phyloP scores from a whole-genome alignment of 2,113 vertebrate genomes.

The Myiozetetes cayanensis region DNA sequence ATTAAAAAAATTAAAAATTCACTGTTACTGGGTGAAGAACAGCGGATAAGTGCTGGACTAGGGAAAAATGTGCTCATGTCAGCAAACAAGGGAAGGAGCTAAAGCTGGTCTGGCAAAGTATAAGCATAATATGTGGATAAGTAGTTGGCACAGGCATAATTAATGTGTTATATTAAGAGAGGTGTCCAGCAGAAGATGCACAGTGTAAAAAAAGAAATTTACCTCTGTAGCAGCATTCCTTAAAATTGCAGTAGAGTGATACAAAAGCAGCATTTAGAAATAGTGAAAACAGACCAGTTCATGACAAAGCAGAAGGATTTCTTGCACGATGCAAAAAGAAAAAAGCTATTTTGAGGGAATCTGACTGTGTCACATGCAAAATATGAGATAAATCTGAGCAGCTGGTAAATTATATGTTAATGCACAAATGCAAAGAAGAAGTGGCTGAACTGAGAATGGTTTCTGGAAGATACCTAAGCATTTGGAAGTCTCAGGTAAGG shows the following conservation, averaged over 20 bases:
- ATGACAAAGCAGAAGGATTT: not conserved
- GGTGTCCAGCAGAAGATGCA: not conserved
- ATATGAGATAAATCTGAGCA: not conserved
- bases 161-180: not conserved
- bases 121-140: not conserved
- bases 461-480: not conserved
- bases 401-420: not conserved
- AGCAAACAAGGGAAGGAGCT: not conserved
- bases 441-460: not conserved
- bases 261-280: not conserved
- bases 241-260: not conserved
- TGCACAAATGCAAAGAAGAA: not conserved
- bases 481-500: not conserved
- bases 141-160: not conserved
- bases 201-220: not conserved
- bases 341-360: not conserved
- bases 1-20: not conserved
- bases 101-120: not conserved
- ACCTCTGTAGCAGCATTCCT: not conserved
- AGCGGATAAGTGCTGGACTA: not conserved
- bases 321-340: not conserved
- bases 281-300: not conserved
- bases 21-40: not conserved
- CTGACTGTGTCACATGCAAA: not conserved
- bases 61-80: not conserved